Percentiles rank a stretch among this genome's conserved stretches.
phyloP scores from a whole-genome alignment of 2,888 invertebrate genomes.

The Aphodius sticticus region DNA sequence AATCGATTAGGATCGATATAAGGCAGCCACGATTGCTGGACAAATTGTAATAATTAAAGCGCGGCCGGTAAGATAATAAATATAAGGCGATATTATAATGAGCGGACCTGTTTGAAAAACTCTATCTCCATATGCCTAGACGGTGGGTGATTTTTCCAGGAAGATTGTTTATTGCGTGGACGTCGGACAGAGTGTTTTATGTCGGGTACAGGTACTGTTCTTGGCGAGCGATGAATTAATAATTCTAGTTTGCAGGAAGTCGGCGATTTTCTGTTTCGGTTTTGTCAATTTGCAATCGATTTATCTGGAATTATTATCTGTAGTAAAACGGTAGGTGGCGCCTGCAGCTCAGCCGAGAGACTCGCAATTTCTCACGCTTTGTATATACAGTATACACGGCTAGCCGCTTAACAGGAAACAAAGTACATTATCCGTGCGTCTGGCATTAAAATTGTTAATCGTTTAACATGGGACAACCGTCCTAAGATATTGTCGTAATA shows the following conservation, averaged over 20 bases:
- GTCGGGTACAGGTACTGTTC: conserved; percentile 13
- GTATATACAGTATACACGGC: neutral
- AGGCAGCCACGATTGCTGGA: neutral
- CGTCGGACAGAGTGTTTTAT: neutral
- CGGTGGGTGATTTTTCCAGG: neutral
- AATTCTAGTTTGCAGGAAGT: conserved; percentile 10
- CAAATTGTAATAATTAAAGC: neutral
- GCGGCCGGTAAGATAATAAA: neutral
- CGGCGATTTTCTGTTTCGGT: conserved; percentile 23
- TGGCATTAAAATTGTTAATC: conserved; percentile 4
- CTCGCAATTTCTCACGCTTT: conserved; percentile 24
- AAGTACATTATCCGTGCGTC: conserved; percentile 4
- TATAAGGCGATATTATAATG: neutral
- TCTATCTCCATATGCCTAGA: neutral
- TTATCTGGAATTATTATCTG: conserved; percentile 25
- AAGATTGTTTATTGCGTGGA: neutral
- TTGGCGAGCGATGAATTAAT: conserved; percentile 18
- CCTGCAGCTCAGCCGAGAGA: conserved; percentile 13
- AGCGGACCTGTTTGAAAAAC: neutral
- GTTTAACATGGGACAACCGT: neutral
- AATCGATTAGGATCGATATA: conserved; percentile 4
- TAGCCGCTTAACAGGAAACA: neutral
- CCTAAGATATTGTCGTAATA: neutral
- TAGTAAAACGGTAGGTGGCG: conserved; percentile 24
- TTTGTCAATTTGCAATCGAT: conserved; percentile 25